These are phyloP conservation scores for Coccyzus lansbergi DNA, from an alignment of 2,797 vertebrate species.

Conservation along the genomic window DNA sequence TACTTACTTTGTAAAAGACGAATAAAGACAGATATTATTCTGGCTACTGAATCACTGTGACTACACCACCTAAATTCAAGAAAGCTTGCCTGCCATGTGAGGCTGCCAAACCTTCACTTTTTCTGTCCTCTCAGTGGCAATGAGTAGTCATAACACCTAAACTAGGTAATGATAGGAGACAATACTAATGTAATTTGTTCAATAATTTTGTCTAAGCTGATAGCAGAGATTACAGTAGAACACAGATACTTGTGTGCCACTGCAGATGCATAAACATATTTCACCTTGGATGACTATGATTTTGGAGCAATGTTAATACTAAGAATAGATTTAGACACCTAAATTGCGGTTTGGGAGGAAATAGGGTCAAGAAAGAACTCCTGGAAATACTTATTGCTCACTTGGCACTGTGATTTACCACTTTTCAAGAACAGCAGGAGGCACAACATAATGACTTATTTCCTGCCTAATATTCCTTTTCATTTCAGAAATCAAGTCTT, in stretches of 20 bases:
- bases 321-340: not conserved
- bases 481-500: not conserved
- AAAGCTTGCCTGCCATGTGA: conserved; percentile 4
- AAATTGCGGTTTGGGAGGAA: not conserved
- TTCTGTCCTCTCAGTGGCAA: conserved; percentile 33
- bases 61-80: conserved; percentile 47
- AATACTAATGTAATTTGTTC: conserved; percentile 36
- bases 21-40: conserved; percentile 3
- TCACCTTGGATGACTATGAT: not conserved
- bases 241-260: not conserved
- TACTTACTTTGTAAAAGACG: not conserved
- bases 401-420: not conserved
- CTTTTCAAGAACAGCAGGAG: not conserved
- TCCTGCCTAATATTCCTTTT: not conserved
- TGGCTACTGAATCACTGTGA: conserved; percentile 2
- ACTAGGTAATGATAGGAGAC: conserved; percentile 25
- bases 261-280: not conserved
- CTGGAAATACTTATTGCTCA: not conserved
- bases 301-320: not conserved
- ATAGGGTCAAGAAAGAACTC: not conserved
- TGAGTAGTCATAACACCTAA: conserved; percentile 54
- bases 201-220: conserved; percentile 13
- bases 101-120: conserved; percentile 27
- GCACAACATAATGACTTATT: not conserved
- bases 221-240: not conserved